A percentile compares a stretch with the other conserved stretches of the same genome.
Conservation (phyloP, 2,113 vertebrate species). For the Abramis brama region DNA sequence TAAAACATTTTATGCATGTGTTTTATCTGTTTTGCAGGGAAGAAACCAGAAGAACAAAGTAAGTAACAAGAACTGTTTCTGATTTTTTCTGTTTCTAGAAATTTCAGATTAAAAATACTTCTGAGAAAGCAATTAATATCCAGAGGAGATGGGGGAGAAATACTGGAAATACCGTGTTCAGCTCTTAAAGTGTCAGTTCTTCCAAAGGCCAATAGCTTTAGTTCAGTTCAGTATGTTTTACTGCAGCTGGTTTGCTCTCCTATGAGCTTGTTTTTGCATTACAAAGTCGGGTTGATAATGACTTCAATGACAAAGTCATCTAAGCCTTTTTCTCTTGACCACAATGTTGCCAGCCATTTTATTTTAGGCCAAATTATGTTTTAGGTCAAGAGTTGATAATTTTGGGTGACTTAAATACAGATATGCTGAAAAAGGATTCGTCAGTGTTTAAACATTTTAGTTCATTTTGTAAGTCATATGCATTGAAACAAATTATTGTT, state of each 20-base stretch:
- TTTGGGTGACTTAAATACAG: too few relatives aligned
- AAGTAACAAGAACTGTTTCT: too few relatives aligned
- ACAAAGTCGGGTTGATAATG: neutral
- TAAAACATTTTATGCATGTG: too few relatives aligned
- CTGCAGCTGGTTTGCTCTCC: neutral
- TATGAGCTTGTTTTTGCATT: slow-evolving; percentile 11
- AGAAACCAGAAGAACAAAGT: too few relatives aligned
- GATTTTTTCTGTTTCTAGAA: too few relatives aligned
- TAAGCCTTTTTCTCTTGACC: slow-evolving; percentile 87
- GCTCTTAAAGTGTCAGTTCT: slow-evolving; percentile 14
- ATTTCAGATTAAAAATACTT: slow-evolving; percentile 1
- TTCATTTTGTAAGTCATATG: too few relatives aligned
- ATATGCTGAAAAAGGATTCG: too few relatives aligned
- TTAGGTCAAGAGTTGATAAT: too few relatives aligned
- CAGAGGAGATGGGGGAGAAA: slow-evolving; percentile 23
- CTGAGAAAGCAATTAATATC: slow-evolving; percentile 8
- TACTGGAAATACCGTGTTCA: neutral
- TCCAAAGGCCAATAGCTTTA: neutral
- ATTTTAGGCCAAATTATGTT: too few relatives aligned
- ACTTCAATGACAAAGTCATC: slow-evolving; percentile 78
- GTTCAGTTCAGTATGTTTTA: slow-evolving; percentile 7
- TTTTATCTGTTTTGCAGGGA: too few relatives aligned
- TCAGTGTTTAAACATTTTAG: too few relatives aligned
- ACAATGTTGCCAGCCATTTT: slow-evolving; percentile 98
- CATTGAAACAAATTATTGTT: too few relatives aligned